phyloP scores from a whole-genome alignment of 2,113 vertebrate genomes.

The Hemibagrus wyckioides region DNA sequence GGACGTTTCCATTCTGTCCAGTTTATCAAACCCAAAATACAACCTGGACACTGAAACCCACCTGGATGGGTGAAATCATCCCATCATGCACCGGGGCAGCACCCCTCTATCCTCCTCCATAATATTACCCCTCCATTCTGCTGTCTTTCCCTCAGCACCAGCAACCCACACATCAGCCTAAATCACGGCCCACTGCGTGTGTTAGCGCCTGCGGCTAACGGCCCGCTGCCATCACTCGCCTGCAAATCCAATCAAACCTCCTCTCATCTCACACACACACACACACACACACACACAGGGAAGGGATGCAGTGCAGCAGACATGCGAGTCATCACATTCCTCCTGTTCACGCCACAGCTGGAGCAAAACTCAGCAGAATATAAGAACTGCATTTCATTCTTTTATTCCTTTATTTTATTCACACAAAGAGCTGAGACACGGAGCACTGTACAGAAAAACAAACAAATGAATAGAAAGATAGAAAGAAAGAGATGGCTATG shows the following conservation, averaged over 20 bases:
- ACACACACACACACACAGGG: not conserved
- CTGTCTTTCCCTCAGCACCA: constrained; percentile 32
- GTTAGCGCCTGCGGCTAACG: constrained; percentile 65
- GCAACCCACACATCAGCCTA: constrained; percentile 49
- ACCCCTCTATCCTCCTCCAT: not conserved
- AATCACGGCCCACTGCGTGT: constrained; percentile 56
- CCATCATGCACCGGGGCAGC: constrained; percentile 52
- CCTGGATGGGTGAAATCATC: constrained; percentile 49
- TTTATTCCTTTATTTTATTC: too few relatives aligned
- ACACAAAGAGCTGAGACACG: not conserved
- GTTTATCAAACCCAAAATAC: constrained; percentile 66
- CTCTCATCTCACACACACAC: constrained; percentile 47
- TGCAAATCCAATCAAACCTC: constrained; percentile 65
- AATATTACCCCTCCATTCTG: constrained; percentile 5
- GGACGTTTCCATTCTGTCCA: not conserved
- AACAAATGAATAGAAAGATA: not conserved
- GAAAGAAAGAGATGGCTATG: not conserved
- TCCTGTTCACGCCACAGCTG: constrained; percentile 11
- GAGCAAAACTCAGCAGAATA: constrained; percentile 21
- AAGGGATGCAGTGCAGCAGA: constrained; percentile 18
- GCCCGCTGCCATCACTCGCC: constrained; percentile 43
- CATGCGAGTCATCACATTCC: constrained; percentile 25
- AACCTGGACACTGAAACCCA: constrained; percentile 53
- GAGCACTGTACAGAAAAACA: not conserved
- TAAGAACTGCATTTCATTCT: constrained; percentile 10